Conservation (phyloP, 1,140 invertebrate genomes). For the Parasteatoda tepidariorum region DNA sequence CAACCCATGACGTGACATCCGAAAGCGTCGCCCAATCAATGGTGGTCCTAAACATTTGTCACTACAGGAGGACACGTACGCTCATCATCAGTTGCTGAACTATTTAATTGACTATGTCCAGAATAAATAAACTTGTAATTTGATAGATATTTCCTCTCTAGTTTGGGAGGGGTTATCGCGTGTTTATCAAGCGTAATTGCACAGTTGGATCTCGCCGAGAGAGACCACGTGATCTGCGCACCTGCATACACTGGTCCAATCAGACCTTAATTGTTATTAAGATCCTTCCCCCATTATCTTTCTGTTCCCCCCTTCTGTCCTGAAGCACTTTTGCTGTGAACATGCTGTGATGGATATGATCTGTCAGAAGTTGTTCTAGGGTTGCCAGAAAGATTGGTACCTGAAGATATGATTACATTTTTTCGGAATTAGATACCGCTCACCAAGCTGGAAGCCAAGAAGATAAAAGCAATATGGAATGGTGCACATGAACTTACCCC, state of each 20-base stretch:
- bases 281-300: neutral
- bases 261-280: conserved; percentile 60
- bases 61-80: too few species aligned
- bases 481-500: too few species aligned
- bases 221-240: conserved; percentile 28
- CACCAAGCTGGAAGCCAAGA: neutral
- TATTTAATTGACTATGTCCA: conserved; percentile 38
- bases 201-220: conserved; percentile 44
- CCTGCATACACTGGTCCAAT: conserved; percentile 34
- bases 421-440: conserved; percentile 33
- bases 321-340: conserved; percentile 42
- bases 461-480: too few species aligned
- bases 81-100: too few species aligned
- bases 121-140: conserved; percentile 51
- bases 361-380: conserved; percentile 40
- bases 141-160: neutral
- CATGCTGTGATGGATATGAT: conserved; percentile 41
- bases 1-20: too few species aligned
- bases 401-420: conserved; percentile 47
- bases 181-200: conserved; percentile 57
- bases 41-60: too few species aligned
- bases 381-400: conserved; percentile 38
- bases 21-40: too few species aligned
- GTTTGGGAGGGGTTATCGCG: neutral
- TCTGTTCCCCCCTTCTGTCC: neutral